Percentiles rank a stretch among this genome's conserved stretches.
Conservation (phyloP, 2,113 vertebrate species). For the Terrapene triunguis region DNA sequence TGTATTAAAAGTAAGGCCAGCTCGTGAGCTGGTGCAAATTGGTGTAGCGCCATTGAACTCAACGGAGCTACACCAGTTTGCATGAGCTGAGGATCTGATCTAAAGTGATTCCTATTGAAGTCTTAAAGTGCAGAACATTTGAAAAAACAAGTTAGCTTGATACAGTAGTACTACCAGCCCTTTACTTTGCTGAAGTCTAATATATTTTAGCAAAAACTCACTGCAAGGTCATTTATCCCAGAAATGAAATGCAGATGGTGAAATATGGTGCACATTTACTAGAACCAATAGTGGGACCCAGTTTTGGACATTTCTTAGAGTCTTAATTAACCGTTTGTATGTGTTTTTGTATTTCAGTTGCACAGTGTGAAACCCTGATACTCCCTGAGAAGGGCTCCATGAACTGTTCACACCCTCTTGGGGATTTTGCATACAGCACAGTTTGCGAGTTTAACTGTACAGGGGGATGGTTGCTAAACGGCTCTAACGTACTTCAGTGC, state of each 20-base stretch:
- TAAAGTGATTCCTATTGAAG: accelerated
- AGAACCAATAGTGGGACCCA: neutral
- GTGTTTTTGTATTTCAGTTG: slow-evolving; percentile 68
- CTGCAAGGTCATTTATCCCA: neutral
- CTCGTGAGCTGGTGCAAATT: neutral
- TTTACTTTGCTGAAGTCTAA: neutral
- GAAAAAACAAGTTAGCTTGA: neutral
- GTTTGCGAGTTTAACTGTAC: slow-evolving; percentile 83
- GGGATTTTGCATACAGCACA: slow-evolving; percentile 80
- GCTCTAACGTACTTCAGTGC: slow-evolving; percentile 75
- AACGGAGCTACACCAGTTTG: neutral
- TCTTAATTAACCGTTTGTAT: neutral
- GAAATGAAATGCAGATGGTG: neutral
- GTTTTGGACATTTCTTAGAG: neutral
- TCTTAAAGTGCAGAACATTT: neutral
- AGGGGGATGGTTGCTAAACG: slow-evolving; percentile 78
- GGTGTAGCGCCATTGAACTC: neutral
- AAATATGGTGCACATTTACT: neutral
- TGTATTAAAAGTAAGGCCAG: neutral
- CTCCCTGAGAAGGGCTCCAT: slow-evolving; percentile 63
- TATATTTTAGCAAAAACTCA: neutral
- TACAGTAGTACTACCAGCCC: neutral
- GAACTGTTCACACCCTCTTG: slow-evolving; percentile 78
- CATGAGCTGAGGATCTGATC: neutral
- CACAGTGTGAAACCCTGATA: slow-evolving; percentile 76